Conservation (phyloP, 2,113 vertebrate species). For the Oreamnos americanus region DNA sequence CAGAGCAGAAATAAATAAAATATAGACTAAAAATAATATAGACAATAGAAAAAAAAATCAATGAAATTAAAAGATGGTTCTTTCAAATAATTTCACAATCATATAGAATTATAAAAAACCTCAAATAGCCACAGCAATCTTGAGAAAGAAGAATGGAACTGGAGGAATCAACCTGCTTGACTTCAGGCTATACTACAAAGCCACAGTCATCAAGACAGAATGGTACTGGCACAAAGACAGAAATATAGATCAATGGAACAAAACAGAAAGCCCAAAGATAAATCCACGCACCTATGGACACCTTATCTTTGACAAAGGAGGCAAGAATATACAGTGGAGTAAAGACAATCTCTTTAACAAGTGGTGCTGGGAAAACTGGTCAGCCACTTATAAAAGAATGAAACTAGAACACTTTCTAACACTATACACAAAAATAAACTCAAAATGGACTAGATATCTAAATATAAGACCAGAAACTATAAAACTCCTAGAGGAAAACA, state of each 20-base stretch:
- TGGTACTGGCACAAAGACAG: background rate
- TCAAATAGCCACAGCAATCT: background rate
- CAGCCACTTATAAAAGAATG: background rate
- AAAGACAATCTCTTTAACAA: background rate
- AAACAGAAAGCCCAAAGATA: background rate
- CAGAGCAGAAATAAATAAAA: background rate
- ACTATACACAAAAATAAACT: background rate
- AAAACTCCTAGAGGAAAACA: background rate
- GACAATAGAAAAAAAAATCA: background rate
- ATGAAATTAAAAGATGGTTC: background rate
- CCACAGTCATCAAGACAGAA: background rate
- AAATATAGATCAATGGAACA: background rate
- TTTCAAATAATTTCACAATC: background rate
- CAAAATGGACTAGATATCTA: background rate
- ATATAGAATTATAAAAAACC: background rate
- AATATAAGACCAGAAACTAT: background rate
- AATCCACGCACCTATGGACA: rapidly evolving
- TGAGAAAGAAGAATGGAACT: background rate
- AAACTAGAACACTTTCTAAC: background rate
- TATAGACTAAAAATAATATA: background rate
- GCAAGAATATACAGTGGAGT: background rate
- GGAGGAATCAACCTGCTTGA: background rate
- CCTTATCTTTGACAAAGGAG: background rate
- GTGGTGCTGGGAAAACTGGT: background rate
- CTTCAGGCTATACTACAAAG: background rate